Conservation (phyloP, 1,140 invertebrate genomes). For the Andrena cerasifolii region DNA sequence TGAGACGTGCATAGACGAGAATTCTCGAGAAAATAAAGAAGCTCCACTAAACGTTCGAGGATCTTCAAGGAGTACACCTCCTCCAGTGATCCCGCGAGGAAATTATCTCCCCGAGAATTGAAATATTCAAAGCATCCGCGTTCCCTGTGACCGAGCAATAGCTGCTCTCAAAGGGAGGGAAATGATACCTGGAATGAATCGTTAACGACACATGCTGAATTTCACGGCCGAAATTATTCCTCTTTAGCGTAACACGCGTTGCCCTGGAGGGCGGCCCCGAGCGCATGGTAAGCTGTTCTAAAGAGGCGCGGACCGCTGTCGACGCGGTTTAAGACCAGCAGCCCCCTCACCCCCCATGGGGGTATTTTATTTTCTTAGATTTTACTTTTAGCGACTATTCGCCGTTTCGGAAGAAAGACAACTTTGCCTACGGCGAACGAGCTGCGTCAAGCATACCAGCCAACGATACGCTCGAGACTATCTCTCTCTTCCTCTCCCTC, state of each 20-base stretch:
- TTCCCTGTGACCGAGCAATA: background rate
- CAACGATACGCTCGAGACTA: constrained; percentile 68
- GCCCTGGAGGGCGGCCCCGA: background rate
- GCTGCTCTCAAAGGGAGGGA: too few species aligned
- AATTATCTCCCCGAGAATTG: background rate
- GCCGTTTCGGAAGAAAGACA: constrained; percentile 52
- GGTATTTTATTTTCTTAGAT: constrained; percentile 31
- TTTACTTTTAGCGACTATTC: constrained; percentile 59
- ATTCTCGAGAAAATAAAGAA: background rate
- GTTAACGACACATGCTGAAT: background rate
- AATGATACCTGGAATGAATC: background rate
- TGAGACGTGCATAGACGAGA: too few species aligned
- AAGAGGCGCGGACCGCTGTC: background rate
- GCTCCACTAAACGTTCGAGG: background rate
- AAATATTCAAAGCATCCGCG: background rate
- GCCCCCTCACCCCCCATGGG: background rate
- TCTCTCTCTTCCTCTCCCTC: constrained; percentile 6
- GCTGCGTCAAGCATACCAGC: constrained; percentile 54
- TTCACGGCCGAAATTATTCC: background rate
- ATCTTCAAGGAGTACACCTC: background rate
- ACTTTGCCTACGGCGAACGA: constrained; percentile 58
- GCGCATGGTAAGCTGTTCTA: background rate
- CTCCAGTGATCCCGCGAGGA: background rate
- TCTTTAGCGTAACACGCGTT: background rate
- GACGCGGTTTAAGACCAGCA: background rate